phyloP scores from a whole-genome alignment of 2,888 invertebrate species.

The Ophion obscuratus region DNA sequence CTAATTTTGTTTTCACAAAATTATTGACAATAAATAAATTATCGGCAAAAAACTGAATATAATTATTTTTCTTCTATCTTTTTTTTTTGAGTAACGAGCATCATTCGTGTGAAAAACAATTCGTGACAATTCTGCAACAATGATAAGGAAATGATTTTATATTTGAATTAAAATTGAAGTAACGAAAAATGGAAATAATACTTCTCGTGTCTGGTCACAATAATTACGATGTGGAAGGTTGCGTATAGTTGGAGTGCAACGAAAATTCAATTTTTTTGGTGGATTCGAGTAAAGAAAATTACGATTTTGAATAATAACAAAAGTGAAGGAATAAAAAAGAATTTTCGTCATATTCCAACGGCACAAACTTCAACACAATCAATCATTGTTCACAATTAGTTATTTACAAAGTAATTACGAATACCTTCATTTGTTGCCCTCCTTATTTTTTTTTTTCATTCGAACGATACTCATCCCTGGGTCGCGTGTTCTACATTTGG shows the following conservation, averaged over 20 bases:
- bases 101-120: background rate
- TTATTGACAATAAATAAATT: background rate
- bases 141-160: too few relatives aligned
- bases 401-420: background rate
- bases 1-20: background rate
- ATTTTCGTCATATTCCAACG: background rate
- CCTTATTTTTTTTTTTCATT: conserved; percentile 5
- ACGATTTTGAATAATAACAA: background rate
- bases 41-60: background rate
- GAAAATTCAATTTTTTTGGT: background rate
- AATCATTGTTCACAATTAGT: background rate
- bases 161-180: background rate
- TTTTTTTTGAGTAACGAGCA: conserved; percentile 16
- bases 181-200: background rate
- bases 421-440: background rate
- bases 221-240: background rate
- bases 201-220: background rate
- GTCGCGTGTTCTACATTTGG: background rate
- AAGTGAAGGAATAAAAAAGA: background rate
- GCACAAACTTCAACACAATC: too few relatives aligned
- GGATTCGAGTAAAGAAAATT: background rate
- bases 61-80: background rate
- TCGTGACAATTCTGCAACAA: too few relatives aligned
- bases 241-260: background rate
- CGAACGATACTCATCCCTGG: conserved; percentile 7